A percentile compares a stretch with the other conserved stretches of the same genome.
phyloP scores from a whole-genome alignment of 2,113 vertebrate genomes.

The Nannobrachium achirus region DNA sequence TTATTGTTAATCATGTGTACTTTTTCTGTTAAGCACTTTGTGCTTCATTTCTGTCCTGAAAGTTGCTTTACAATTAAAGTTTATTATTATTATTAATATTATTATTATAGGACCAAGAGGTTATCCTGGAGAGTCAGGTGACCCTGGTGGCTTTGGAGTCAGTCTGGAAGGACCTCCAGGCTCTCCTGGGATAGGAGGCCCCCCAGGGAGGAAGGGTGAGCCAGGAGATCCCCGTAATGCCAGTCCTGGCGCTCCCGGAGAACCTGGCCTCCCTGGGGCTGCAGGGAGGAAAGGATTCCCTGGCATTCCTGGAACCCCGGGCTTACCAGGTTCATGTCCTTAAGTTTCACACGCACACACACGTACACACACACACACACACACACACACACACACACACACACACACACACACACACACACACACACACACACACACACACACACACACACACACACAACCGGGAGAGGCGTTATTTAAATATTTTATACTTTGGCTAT shows the following conservation, averaged over 20 bases:
- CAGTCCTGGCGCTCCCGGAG: conserved; percentile 40
- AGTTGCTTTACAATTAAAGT: no score
- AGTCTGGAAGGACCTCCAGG: conserved; percentile 50
- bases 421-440: no score
- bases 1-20: no score
- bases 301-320: conserved; percentile 56
- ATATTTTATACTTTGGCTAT: no score
- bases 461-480: no score
- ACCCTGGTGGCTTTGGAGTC: conserved; percentile 36
- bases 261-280: conserved; percentile 43
- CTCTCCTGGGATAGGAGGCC: conserved; percentile 47
- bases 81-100: no score
- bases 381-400: not conserved
- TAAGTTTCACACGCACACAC: not conserved
- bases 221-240: conserved; percentile 41
- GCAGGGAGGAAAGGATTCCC: conserved; percentile 32
- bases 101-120: conserved; percentile 73
- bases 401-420: no score
- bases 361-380: conserved; percentile 1
- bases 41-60: no score
- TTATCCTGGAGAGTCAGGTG: conserved; percentile 56
- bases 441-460: no score
- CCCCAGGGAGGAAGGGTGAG: conserved; percentile 51
- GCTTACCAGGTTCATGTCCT: conserved; percentile 43
- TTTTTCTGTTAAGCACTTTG: no score